Evolutionary conservation across 2,797 vertebrate genomes (phyloP).

Genomic region (Champsocephalus gunnari): DNA sequence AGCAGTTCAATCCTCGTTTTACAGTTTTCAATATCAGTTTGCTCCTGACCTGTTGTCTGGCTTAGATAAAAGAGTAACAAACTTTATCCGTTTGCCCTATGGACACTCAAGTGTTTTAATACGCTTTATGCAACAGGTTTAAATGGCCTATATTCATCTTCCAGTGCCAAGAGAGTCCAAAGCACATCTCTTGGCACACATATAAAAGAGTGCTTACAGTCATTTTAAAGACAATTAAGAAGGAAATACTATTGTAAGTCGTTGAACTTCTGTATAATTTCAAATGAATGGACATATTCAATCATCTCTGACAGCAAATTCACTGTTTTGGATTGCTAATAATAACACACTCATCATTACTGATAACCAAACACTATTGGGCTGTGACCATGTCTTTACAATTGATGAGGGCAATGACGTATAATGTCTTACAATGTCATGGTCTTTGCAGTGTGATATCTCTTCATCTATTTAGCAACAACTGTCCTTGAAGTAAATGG

Average conservation of each 20-base stretch:
- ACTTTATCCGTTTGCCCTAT: constrained; percentile 48
- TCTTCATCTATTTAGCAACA: constrained; percentile 34
- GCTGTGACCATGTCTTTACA: constrained; percentile 31
- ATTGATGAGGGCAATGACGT: constrained; percentile 6
- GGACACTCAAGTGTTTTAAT: constrained; percentile 28
- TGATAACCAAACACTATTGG: not conserved
- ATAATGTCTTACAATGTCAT: constrained; percentile 14
- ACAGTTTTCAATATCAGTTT: constrained; percentile 55
- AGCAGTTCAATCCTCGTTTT: constrained; percentile 27
- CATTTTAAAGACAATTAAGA: constrained; percentile 4
- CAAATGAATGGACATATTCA: not conserved
- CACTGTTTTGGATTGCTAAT: constrained; percentile 7
- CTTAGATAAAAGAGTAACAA: constrained; percentile 51
- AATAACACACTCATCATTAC: not conserved
- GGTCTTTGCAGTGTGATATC: constrained; percentile 15
- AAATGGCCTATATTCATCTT: constrained; percentile 19
- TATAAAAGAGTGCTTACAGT: constrained; percentile 10
- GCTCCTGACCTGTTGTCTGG: constrained; percentile 45
- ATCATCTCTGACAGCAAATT: constrained; percentile 1
- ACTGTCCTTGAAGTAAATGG: constrained; percentile 32
- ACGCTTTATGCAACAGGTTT: constrained; percentile 53
- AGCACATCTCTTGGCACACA: constrained; percentile 12
- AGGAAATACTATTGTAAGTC: not conserved
- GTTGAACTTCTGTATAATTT: constrained; percentile 2
- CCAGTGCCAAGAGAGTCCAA: constrained; percentile 17